A percentile compares a stretch with the other conserved stretches of the same genome.
Evolutionary conservation across 2,113 vertebrate species (phyloP).

Genomic region (Cheirogaleus medius): DNA sequence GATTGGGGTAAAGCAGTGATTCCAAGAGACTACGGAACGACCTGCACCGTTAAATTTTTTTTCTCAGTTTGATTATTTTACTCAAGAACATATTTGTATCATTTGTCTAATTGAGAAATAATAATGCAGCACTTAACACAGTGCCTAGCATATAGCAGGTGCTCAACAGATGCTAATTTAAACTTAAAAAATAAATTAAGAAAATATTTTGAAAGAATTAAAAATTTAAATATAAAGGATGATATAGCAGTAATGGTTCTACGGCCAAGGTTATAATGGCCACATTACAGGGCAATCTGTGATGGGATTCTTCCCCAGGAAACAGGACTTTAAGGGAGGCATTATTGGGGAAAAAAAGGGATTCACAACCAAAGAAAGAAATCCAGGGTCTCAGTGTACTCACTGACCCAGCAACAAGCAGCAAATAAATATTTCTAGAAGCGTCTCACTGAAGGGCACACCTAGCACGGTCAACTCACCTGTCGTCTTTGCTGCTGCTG

Average conservation of each 20-base stretch:
- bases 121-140: not conserved
- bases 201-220: not conserved
- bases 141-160: not conserved
- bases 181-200: not conserved
- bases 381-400: not conserved
- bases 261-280: not conserved
- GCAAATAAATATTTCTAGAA: fast-evolving
- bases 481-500: conserved; percentile 85
- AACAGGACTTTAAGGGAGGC: not conserved
- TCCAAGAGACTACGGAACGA: not conserved
- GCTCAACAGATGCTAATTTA: not conserved
- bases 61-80: not conserved
- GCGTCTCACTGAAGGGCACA: fast-evolving
- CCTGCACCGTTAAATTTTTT: not conserved
- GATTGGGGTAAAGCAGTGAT: fast-evolving
- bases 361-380: not conserved
- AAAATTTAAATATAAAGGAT: not conserved
- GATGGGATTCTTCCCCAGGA: not conserved
- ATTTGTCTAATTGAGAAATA: not conserved
- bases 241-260: not conserved
- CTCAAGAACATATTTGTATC: not conserved
- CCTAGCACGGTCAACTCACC: conserved; percentile 80
- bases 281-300: not conserved
- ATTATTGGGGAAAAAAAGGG: too few relatives aligned
- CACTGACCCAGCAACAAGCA: not conserved